Percentiles rank a stretch among this genome's conserved stretches.
Evolutionary conservation across 2,797 vertebrate species (phyloP).

Genomic region (Mionectes olivaceus): DNA sequence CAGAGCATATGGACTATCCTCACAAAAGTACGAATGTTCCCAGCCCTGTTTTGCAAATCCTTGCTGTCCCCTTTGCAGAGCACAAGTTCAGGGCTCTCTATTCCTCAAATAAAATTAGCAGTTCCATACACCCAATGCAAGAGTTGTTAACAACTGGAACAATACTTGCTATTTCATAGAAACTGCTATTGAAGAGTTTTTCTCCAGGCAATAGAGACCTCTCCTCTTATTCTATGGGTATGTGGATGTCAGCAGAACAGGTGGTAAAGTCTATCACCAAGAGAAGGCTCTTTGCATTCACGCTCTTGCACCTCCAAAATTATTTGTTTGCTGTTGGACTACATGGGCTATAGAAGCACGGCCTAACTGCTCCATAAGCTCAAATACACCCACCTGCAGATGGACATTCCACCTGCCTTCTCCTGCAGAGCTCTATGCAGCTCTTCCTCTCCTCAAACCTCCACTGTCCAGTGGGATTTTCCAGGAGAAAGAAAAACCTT

Average conservation of each 20-base stretch:
- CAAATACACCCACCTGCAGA: background rate
- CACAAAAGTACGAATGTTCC: background rate
- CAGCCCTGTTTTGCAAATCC: background rate
- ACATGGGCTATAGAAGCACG: background rate
- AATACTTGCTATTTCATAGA: background rate
- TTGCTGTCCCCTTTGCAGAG: background rate
- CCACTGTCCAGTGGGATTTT: background rate
- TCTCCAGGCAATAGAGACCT: background rate
- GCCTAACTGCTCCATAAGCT: background rate
- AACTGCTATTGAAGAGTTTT: fast-evolving
- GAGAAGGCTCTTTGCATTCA: background rate
- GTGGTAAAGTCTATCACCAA: background rate
- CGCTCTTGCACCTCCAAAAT: background rate
- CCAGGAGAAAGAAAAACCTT: background rate
- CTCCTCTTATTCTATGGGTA: background rate
- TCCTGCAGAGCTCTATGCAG: background rate
- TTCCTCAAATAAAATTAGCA: background rate
- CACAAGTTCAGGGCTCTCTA: background rate
- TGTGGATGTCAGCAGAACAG: background rate
- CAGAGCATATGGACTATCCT: background rate
- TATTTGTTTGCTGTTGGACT: background rate
- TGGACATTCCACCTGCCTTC: background rate
- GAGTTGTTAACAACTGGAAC: background rate
- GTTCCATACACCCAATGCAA: background rate
- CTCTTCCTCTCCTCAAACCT: background rate